A percentile compares a stretch with the other conserved stretches of the same genome.
phyloP scores from a whole-genome alignment of 1,140 invertebrate genomes.

The Archivesica marissinica region DNA sequence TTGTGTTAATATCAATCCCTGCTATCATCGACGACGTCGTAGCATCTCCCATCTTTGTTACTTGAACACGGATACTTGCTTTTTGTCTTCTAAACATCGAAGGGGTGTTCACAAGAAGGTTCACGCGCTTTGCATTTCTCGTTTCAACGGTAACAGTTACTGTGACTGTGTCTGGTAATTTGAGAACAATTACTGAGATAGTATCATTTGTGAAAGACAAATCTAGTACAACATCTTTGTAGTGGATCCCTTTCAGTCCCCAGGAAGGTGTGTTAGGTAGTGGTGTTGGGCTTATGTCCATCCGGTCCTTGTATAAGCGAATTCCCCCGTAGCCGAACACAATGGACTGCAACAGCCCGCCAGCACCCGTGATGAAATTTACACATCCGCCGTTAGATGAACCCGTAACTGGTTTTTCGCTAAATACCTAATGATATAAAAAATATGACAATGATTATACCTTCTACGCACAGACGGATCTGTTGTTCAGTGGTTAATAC shows the following conservation, averaged over 20 bases:
- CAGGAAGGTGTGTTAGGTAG: slow-evolving; percentile 71
- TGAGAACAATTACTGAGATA: not conserved
- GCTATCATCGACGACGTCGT: too few relatives aligned
- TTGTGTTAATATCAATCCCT: too few relatives aligned
- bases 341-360: slow-evolving; percentile 83
- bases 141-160: too few relatives aligned
- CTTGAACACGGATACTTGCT: too few relatives aligned
- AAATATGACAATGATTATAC: not conserved
- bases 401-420: slow-evolving; percentile 75
- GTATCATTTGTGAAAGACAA: not conserved
- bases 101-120: too few relatives aligned
- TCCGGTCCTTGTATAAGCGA: slow-evolving; percentile 65
- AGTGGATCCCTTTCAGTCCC: slow-evolving; percentile 67
- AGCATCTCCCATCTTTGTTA: too few relatives aligned
- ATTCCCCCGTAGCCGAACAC: slow-evolving; percentile 83
- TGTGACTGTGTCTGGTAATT: not conserved
- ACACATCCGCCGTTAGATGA: slow-evolving; percentile 80
- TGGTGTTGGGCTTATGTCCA: slow-evolving; percentile 64
- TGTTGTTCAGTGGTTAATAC: too few relatives aligned
- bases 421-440: slow-evolving; percentile 63
- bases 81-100: too few relatives aligned
- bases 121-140: too few relatives aligned
- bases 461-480: too few relatives aligned
- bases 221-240: slow-evolving; percentile 31
- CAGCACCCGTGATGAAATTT: slow-evolving; percentile 84